Evolutionary conservation across 2,797 vertebrate genomes (phyloP).

Genomic region (Cetoscarus ocellatus): DNA sequence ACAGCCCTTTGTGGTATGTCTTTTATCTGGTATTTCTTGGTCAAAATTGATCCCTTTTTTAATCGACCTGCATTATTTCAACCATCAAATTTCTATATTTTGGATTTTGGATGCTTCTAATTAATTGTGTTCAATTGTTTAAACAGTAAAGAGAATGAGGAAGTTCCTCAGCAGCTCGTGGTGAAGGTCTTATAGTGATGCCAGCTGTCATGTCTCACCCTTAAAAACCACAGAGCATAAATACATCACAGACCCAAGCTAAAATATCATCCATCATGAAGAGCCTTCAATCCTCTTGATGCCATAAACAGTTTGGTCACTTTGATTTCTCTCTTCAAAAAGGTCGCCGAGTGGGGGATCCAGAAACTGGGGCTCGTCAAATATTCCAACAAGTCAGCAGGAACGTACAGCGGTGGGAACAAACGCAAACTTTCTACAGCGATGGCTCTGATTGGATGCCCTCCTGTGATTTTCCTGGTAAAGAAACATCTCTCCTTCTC

Average conservation of each 20-base stretch:
- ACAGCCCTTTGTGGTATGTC: constrained; percentile 23
- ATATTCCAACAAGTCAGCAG: constrained; percentile 92
- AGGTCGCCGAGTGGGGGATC: constrained; percentile 99
- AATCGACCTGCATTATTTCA: no score
- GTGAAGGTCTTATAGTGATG: constrained; percentile 53
- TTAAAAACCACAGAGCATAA: constrained; percentile 54
- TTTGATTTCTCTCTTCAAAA: constrained; percentile 38
- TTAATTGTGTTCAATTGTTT: constrained; percentile 4
- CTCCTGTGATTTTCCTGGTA: constrained; percentile 95
- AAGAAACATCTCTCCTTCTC: constrained; percentile 65
- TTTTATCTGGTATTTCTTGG: no score
- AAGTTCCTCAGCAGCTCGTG: constrained; percentile 36
- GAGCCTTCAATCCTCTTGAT: constrained; percentile 20
- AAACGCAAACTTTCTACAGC: constrained; percentile 97
- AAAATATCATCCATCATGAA: constrained; percentile 39
- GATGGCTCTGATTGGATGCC: constrained; percentile 95
- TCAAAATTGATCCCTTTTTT: no score
- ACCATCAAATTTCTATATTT: no score
- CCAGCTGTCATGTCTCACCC: constrained; percentile 52
- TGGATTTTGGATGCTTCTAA: no score
- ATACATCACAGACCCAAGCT: constrained; percentile 31
- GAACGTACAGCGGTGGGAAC: constrained; percentile 97
- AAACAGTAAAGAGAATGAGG: constrained; percentile 30
- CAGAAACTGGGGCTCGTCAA: constrained; percentile 94
- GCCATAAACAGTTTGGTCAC: not conserved